Base-by-base conservation (phyloP, 2,113 vertebrate genomes). In the Murina feae region DNA sequence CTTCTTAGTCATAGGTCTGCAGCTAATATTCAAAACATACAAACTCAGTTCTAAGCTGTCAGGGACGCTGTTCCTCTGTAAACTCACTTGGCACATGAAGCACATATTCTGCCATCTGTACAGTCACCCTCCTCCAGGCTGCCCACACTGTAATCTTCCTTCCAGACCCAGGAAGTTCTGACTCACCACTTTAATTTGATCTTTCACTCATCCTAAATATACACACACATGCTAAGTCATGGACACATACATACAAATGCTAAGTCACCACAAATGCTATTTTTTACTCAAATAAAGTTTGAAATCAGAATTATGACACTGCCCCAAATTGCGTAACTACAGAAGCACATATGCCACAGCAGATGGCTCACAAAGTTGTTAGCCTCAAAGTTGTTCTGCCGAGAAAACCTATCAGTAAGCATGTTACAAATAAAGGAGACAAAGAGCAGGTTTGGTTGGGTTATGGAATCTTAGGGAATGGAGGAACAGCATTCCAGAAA, bases 301-400 rank as follows among this genome's bases (percentile, higher is more conserved):
- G 95, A 97, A 96, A 96, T 96, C 88, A 89, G 89, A 95, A 97
- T 96, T 81, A 96, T 44, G 76, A 97, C 94, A 94, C 95, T 93
- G 83, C 80, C 96, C 94, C 96, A 97, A 90, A 90, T 78, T 82
- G 75, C 86, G 90, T 94, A 96, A 94, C 96, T 97, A 96, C 95
- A 97, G 94, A 84, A 97, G 96, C 96, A 95, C 96, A 97, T 97
- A 98, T 97, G 97, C 82, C 75, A 0, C 80, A 97, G 84, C 98
- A 98, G 98, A 97, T 97, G 98, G 98, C 95, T 98, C 95, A 47
- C 93, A 96, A 96, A 96, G 90, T 97, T 98, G 97, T 96, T 97
- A 96, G 91, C 93, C 82, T 58, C 47, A 89, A 95, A 94, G 92
- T 97, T 96, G 89, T 93, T 93, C 96, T 98, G 96, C 96, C 95